Conservation (phyloP, 2,888 invertebrate species). For the Beris chalybata region DNA sequence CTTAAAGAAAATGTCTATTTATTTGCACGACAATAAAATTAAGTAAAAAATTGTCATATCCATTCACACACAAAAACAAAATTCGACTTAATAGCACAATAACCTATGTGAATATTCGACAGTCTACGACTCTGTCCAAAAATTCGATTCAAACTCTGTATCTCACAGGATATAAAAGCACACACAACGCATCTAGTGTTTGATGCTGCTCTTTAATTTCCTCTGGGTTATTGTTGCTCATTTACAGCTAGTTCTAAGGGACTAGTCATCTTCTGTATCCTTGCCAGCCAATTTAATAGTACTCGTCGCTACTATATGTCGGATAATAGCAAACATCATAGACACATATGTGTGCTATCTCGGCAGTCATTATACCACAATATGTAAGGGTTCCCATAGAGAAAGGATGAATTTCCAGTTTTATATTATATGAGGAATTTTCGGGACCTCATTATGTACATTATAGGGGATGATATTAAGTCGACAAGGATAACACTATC, state of each 20-base stretch:
- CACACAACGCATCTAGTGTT: slow-evolving; percentile 8
- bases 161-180: slow-evolving; percentile 24
- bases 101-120: no score
- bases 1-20: no score
- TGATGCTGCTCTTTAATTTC: slow-evolving; percentile 35
- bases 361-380: no score
- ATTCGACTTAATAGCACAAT: no score
- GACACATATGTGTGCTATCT: no score
- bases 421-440: slow-evolving; percentile 31
- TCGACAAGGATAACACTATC: no score
- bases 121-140: no score
- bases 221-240: slow-evolving; percentile 38
- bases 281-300: slow-evolving; percentile 31
- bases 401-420: slow-evolving; percentile 31
- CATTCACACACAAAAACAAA: no score
- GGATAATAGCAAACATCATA: background rate
- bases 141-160: slow-evolving; percentile 1
- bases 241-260: slow-evolving; percentile 35
- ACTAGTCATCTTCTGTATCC: slow-evolving; percentile 7
- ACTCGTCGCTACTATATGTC: slow-evolving; percentile 7
- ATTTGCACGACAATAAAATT: no score
- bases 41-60: no score
- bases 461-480: background rate
- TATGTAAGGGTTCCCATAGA: slow-evolving; percentile 28
- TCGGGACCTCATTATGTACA: slow-evolving; percentile 35